Evolutionary conservation across 2,888 invertebrate species (phyloP), one percentile per base, ranked within the genome.

Genomic region (Anoncus sp.): DNA sequence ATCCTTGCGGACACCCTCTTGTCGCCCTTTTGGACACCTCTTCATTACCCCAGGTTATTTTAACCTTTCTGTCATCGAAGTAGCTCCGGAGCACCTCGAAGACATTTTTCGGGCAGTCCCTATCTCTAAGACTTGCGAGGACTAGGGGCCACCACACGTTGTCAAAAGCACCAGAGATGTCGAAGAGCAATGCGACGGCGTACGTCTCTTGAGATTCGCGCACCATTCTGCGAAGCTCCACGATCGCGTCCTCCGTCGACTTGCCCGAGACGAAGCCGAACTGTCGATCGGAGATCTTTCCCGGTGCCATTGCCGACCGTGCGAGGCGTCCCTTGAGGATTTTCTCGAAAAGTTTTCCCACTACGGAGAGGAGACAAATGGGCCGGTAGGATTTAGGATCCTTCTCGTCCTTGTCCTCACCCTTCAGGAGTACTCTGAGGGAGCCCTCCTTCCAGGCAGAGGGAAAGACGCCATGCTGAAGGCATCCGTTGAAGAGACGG

Each of bases 121-220:
- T 35, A 0, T 55, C 6, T 4, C 22, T 66, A 1, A 83, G 51
- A 1, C 62, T 35, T n/a, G 65, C 7, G 2, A 83, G 24, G 2
- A 83, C 77, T 0, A 75, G 24, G 0, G 82, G 83, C 82, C 84
- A 84, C 79, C 82, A 82, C 7, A 81, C 77, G 18, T 82, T 79
- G 35, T 82, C 79, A 20, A 82, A 83, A 0, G 83, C 81, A 0
- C 81, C 83, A 1, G 66, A 57, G 12, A 81, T 82, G 38, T 84
- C 82, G 14, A 82, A 81, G 4, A 71, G 14, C 12, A 82, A 3
- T 0, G 35, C 71, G 9, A 83, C 2, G 0, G 59, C 70, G 31
- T 65, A 75, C 3, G 20, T 45, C 20, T 53, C 20, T 1, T 62
- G 22, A 7, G 65, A 71, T 0, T 1, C 47, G 5, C 14, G 40